phyloP scores from a whole-genome alignment of 2,888 invertebrate genomes.

The Heliconius ismenius region DNA sequence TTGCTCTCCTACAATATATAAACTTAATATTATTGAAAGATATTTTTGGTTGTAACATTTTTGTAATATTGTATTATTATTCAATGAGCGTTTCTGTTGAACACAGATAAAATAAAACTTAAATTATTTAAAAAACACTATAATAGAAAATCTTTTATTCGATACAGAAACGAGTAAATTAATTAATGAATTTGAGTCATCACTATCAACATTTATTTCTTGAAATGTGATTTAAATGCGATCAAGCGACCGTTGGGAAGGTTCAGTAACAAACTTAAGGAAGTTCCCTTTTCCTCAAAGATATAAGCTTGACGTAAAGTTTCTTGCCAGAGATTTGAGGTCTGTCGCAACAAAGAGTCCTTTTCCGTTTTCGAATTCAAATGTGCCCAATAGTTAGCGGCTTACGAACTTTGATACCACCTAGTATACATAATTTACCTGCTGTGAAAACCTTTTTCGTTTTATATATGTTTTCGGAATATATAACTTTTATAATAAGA shows the following conservation, averaged over 20 bases:
- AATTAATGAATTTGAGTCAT: conserved; percentile 4
- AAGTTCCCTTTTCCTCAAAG: conserved; percentile 55
- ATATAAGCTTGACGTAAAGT: conserved; percentile 54
- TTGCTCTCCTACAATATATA: conserved; percentile 27
- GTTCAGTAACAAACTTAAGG: conserved; percentile 49
- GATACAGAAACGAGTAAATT: not conserved
- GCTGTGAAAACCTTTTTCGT: not conserved
- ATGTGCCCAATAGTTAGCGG: conserved; percentile 23
- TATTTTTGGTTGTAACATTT: conserved; percentile 16
- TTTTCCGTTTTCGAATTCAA: conserved; percentile 47
- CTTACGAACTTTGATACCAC: conserved; percentile 22
- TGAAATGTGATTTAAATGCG: conserved; percentile 46
- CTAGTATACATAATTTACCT: conserved; percentile 1
- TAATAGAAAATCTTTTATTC: not conserved
- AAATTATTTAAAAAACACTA: not conserved
- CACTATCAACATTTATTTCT: conserved; percentile 34
- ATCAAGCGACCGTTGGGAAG: conserved; percentile 41
- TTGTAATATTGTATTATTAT: conserved; percentile 21
- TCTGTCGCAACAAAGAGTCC: conserved; percentile 52
- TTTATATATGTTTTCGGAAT: not conserved
- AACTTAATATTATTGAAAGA: conserved; percentile 27
- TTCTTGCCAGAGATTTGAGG: conserved; percentile 53
- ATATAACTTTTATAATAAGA: too few relatives aligned
- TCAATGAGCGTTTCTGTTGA: not conserved
- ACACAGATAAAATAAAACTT: not conserved